A percentile compares a stretch with the other conserved stretches of the same genome.
Evolutionary conservation across 2,113 vertebrate genomes (phyloP).

Genomic region (Eclectus roratus): DNA sequence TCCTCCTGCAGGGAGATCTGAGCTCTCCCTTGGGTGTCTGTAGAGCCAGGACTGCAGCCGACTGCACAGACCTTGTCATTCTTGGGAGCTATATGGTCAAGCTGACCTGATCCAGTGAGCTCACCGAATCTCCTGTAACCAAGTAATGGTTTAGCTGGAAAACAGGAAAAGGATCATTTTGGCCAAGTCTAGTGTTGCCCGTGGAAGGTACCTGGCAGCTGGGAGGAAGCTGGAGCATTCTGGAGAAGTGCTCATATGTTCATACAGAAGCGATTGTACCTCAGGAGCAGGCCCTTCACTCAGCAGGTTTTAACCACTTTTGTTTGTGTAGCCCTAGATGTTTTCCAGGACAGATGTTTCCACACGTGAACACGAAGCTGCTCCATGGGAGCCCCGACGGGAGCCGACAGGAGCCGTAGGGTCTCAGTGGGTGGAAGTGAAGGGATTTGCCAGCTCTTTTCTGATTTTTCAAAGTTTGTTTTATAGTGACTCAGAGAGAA

Average conservation of each 20-base stretch:
- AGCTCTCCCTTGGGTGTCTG: neutral
- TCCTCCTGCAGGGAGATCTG: neutral
- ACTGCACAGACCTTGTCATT: neutral
- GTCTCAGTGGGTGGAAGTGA: accelerated
- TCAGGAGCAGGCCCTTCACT: neutral
- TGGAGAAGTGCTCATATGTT: neutral
- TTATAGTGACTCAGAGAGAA: neutral
- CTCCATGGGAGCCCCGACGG: accelerated
- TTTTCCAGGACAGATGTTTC: neutral
- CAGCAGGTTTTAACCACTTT: neutral
- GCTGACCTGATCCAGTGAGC: neutral
- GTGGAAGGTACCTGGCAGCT: neutral
- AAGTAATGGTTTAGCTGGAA: neutral
- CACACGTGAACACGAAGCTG: accelerated
- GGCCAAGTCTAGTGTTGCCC: neutral
- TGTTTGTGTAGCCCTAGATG: neutral
- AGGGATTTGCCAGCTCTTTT: neutral
- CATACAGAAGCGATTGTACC: accelerated
- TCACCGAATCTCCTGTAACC: neutral
- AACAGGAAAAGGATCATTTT: neutral
- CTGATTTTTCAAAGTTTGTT: neutral
- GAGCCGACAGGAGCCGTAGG: accelerated
- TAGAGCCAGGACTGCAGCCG: neutral
- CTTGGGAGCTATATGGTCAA: neutral
- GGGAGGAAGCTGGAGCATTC: neutral